phyloP scores from a whole-genome alignment of 2,113 vertebrate genomes.

The Chionodraco myersi region DNA sequence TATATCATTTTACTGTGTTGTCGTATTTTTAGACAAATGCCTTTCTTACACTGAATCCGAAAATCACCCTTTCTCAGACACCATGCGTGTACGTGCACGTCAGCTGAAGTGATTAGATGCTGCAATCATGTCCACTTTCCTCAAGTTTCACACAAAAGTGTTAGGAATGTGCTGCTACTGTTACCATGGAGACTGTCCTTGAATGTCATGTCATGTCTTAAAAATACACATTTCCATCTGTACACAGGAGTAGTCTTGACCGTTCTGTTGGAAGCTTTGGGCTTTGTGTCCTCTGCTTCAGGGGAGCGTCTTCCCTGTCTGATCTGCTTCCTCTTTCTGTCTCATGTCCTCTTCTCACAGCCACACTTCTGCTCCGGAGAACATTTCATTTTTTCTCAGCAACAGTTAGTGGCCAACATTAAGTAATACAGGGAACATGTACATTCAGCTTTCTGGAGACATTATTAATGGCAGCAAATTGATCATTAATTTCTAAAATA shows the following conservation, averaged over 20 bases:
- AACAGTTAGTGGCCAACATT: background rate
- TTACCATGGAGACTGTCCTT: conserved; percentile 74
- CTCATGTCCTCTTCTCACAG: background rate
- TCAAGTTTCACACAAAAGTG: conserved; percentile 44
- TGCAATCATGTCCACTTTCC: conserved; percentile 45
- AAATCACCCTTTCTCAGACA: background rate
- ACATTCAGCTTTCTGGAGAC: background rate
- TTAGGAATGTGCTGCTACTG: conserved; percentile 39
- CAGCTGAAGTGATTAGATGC: conserved; percentile 37
- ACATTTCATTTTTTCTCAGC: background rate
- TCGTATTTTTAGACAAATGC: background rate
- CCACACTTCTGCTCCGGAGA: background rate
- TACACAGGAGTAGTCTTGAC: conserved; percentile 17
- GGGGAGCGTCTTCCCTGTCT: conserved; percentile 30
- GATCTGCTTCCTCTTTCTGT: background rate
- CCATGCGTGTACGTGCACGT: background rate
- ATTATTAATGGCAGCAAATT: background rate
- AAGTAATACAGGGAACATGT: too few species aligned
- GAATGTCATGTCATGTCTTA: conserved; percentile 44
- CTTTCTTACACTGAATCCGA: background rate
- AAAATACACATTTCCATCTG: conserved; percentile 31
- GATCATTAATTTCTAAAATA: background rate
- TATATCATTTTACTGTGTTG: background rate
- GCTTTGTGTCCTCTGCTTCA: conserved; percentile 26
- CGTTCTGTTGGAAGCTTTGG: conserved; percentile 36